Evolutionary conservation across 2,888 invertebrate species (phyloP).

Genomic region (Lypha dubia): DNA sequence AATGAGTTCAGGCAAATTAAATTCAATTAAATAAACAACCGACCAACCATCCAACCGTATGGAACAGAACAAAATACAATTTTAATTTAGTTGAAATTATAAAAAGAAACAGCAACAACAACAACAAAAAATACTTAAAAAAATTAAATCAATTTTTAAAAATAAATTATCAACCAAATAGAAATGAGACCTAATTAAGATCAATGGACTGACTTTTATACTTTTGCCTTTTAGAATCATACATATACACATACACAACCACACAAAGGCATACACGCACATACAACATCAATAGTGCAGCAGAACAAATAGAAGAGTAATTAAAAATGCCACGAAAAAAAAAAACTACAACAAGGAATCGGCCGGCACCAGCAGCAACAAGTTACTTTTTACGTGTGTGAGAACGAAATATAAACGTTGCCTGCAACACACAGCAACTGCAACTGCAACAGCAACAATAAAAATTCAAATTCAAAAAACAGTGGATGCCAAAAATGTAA

Average conservation of each 20-base stretch:
- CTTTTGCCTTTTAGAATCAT: conserved; percentile 12
- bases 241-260: background rate
- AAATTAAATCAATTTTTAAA: conserved; percentile 20
- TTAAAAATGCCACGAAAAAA: conserved; percentile 65
- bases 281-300: conserved; percentile 5
- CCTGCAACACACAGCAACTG: conserved; percentile 15
- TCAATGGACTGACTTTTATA: conserved; percentile 63
- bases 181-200: conserved; percentile 67
- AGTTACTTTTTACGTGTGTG: conserved; percentile 46
- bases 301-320: conserved; percentile 47
- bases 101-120: too few species aligned
- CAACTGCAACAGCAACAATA: background rate
- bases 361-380: conserved; percentile 34
- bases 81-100: conserved; percentile 54
- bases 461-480: conserved; percentile 12
- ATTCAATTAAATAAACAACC: conserved; percentile 61
- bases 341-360: conserved; percentile 27
- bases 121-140: conserved; percentile 18
- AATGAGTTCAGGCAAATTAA: conserved; percentile 63
- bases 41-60: conserved; percentile 16
- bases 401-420: conserved; percentile 37
- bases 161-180: conserved; percentile 52
- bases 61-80: conserved; percentile 36
- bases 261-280: background rate
- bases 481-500: conserved; percentile 16